A percentile compares a stretch with the other conserved stretches of the same genome.
Conservation (phyloP, 2,797 vertebrate species). For the Coregonus sp. region DNA sequence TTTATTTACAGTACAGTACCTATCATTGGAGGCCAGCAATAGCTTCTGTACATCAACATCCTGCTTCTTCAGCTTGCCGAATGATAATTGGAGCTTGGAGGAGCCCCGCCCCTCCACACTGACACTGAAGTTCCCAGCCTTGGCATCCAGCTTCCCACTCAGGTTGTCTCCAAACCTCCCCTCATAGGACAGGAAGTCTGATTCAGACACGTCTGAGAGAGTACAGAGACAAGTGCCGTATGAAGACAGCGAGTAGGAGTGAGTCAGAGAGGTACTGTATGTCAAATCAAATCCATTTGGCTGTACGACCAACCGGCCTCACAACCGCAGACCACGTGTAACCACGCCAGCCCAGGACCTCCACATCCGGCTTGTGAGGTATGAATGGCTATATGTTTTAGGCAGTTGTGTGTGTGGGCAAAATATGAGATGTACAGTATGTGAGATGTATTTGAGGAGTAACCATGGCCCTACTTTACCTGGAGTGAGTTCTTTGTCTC, state of each 20-base stretch:
- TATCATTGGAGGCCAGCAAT: constrained; percentile 71
- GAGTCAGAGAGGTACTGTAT: too few species aligned
- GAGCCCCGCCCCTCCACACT: constrained; percentile 64
- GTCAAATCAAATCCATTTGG: too few species aligned
- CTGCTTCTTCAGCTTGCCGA: constrained; percentile 85
- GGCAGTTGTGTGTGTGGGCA: neutral
- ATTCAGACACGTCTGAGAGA: constrained; percentile 77
- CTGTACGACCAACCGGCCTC: too few species aligned
- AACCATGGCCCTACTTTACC: constrained; percentile 63
- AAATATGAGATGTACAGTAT: neutral
- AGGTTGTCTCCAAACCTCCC: constrained; percentile 70
- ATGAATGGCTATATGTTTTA: neutral
- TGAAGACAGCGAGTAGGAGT: neutral
- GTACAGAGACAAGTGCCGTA: constrained; percentile 5
- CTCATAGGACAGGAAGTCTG: constrained; percentile 82
- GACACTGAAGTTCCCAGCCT: constrained; percentile 56
- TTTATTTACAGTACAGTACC: constrained; percentile 50
- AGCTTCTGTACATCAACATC: constrained; percentile 83
- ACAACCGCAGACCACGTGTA: too few species aligned
- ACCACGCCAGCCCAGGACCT: too few species aligned
- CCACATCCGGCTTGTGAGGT: too few species aligned
- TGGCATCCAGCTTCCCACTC: constrained; percentile 66
- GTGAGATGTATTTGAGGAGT: constrained; percentile 6
- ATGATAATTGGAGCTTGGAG: constrained; percentile 77
- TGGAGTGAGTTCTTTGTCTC: constrained; percentile 69